Conservation (phyloP, 2,113 vertebrate species). For the Nipponia nippon region DNA sequence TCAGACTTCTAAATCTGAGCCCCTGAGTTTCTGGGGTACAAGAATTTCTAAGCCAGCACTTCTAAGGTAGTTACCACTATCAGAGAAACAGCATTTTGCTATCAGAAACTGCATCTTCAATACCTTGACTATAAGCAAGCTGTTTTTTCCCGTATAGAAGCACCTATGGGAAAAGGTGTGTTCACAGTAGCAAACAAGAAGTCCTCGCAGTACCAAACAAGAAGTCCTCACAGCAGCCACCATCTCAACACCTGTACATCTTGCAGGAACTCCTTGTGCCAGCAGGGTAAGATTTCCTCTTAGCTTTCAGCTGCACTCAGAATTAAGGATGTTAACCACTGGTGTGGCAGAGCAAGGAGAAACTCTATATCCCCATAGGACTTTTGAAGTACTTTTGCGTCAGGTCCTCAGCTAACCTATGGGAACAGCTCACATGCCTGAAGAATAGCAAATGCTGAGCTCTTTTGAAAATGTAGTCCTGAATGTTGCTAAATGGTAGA, state of each 20-base stretch:
- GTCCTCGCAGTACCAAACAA: neutral
- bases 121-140: neutral
- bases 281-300: neutral
- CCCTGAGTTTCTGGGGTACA: neutral
- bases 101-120: neutral
- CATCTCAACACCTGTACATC: fast-evolving
- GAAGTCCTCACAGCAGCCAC: neutral
- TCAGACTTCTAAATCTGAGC: neutral
- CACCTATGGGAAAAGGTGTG: neutral
- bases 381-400: neutral
- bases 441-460: neutral
- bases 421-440: fast-evolving
- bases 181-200: neutral
- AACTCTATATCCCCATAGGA: neutral
- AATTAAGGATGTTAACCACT: neutral
- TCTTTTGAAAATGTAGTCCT: neutral
- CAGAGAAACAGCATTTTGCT: neutral
- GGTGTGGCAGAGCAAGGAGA: neutral
- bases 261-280: neutral
- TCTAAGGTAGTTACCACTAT: neutral
- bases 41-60: neutral
- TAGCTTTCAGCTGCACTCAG: neutral
- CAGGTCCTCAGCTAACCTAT: neutral
- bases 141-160: neutral
- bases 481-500: neutral